Conservation (phyloP, 2,113 vertebrate genomes). For the Alexandromys fortis region DNA sequence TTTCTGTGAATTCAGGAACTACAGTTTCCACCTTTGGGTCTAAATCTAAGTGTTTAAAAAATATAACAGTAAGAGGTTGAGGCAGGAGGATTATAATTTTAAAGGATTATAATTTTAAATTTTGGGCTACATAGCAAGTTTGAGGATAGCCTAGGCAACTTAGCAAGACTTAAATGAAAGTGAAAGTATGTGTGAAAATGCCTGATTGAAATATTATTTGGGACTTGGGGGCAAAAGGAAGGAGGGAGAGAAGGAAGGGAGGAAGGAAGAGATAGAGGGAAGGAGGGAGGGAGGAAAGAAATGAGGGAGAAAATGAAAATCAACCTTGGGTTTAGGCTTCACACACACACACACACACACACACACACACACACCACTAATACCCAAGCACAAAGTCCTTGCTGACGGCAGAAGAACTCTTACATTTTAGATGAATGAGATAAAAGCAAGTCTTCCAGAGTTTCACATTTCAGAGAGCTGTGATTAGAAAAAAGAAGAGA, state of each 20-base stretch:
- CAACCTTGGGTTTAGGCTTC: background rate
- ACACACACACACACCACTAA: background rate
- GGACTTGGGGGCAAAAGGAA: background rate
- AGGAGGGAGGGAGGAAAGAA: rapidly evolving
- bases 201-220: background rate
- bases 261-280: background rate
- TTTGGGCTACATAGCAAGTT: background rate
- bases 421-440: background rate
- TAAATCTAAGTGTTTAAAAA: background rate
- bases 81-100: background rate
- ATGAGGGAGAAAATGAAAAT: background rate
- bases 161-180: background rate
- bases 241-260: rapidly evolving
- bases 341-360: background rate
- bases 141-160: background rate
- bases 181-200: background rate
- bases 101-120: background rate
- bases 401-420: background rate
- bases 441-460: background rate
- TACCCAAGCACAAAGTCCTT: background rate
- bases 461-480: background rate
- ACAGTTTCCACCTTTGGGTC: background rate
- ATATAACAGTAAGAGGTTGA: background rate
- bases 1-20: background rate
- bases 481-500: background rate